Conservation (phyloP, 2,113 vertebrate species). For the Gavialis gangeticus region DNA sequence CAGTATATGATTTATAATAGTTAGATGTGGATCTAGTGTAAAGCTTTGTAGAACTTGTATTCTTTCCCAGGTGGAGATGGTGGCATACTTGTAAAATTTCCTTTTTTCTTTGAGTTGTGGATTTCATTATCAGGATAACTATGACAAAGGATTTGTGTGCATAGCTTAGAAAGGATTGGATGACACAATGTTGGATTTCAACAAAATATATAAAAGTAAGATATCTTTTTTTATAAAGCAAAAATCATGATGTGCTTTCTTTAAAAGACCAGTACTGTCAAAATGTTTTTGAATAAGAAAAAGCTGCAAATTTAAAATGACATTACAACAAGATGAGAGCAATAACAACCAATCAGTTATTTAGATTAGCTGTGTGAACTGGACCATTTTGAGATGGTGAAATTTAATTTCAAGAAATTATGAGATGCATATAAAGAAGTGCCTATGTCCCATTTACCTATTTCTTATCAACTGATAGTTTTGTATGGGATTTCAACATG, state of each 20-base stretch:
- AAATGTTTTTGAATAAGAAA: not conserved
- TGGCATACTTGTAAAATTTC: not conserved
- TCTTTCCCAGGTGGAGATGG: slow-evolving; percentile 29
- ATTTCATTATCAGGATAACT: too few species aligned
- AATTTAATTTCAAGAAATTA: not conserved
- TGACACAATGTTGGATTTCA: not conserved
- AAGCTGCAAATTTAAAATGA: not conserved
- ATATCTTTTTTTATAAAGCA: not conserved
- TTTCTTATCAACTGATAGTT: not conserved
- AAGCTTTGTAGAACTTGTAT: slow-evolving; percentile 23
- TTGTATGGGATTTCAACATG: not conserved
- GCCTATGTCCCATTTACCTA: not conserved
- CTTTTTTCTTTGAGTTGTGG: not conserved
- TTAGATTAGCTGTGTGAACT: not conserved
- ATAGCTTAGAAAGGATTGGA: slow-evolving; percentile 14
- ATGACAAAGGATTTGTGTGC: not conserved
- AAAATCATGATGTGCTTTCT: not conserved
- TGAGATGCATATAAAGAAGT: not conserved
- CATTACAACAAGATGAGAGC: not conserved
- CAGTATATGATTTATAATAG: not conserved
- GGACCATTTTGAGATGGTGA: not conserved
- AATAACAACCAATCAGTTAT: not conserved
- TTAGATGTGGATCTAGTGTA: slow-evolving; percentile 5
- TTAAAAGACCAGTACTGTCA: not conserved
- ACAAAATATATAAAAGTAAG: not conserved